Evolutionary conservation across 2,113 vertebrate species (phyloP).

Genomic region (Rhodinocichla rosea): DNA sequence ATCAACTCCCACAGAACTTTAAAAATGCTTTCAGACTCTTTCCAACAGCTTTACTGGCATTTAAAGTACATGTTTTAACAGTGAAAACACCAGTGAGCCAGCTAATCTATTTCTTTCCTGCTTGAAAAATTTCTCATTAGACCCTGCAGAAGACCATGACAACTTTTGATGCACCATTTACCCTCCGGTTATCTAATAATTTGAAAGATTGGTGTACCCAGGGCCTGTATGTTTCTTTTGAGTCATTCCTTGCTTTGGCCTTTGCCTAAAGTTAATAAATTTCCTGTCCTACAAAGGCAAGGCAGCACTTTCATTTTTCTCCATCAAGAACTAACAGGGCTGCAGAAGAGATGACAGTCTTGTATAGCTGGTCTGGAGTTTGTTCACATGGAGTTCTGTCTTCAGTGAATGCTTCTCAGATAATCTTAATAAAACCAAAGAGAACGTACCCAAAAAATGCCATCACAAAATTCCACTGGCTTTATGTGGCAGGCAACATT

Average conservation of each 20-base stretch:
- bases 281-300: neutral
- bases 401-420: neutral
- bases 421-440: neutral
- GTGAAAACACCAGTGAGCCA: neutral
- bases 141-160: neutral
- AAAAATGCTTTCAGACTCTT: neutral
- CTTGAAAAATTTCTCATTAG: conserved; percentile 1
- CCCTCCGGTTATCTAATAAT: neutral
- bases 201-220: neutral
- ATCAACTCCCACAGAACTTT: neutral
- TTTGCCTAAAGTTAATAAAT: neutral
- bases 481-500: neutral
- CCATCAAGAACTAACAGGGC: neutral
- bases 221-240: neutral
- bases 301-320: neutral
- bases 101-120: neutral
- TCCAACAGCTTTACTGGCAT: neutral
- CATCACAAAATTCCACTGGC: neutral
- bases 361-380: neutral
- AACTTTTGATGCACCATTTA: neutral
- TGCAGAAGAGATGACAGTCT: neutral
- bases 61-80: neutral
- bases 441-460: neutral
- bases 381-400: neutral
- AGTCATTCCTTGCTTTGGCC: neutral